Base-by-base conservation (phyloP, 1,140 invertebrate species). In the Globodera rostochiensis region DNA sequence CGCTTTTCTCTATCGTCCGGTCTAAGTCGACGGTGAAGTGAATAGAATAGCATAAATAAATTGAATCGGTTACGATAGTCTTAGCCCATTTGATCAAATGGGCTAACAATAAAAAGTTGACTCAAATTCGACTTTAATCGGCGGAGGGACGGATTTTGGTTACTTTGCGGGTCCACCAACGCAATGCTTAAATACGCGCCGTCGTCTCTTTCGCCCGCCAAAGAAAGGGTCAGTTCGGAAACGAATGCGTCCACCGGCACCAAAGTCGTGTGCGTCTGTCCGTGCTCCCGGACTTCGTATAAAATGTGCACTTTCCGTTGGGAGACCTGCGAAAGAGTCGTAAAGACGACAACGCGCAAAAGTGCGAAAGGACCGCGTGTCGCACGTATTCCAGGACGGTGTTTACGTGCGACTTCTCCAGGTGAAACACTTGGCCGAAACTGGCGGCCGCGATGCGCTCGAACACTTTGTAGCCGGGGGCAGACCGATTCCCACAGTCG, bases 401-500 rank as follows among this genome's bases (percentile, higher is more conserved):
- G 81, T 93, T 92, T 5, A 94, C 93, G 86, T 93, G 93, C 64
- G 91, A 92, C 89, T 94, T 94, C 78, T 93, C 92, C 53, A 94
- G 88, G 86, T 93, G 91, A 86, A 94, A 94, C 21, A 94, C 92
- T 88, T 94, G 93, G 19, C 94, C 94, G 50, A 93, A 93, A 84
- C 93, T 94, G 9, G 93, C 93, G 0, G 93, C 92, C 1, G 94
- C 93, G 75, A 94, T 93, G 83, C 92, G 91, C 82, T 94, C 92
- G 88, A 93, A 94, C 9, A 93, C 93, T 82, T 92, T 89, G 89
- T 93, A 94, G 0, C 92, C 92, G 1, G 91, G 91, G 83, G 77
- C 50, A 15, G 84, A 79, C 47, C 92, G 88, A 84, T 93, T 92
- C 15, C 92, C 92, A 90, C 94, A 94, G 86, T 94, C 93, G 4